These are phyloP conservation scores for Chrosomus eos DNA, from an alignment of 2,797 vertebrate species.

Conservation along the genomic window DNA sequence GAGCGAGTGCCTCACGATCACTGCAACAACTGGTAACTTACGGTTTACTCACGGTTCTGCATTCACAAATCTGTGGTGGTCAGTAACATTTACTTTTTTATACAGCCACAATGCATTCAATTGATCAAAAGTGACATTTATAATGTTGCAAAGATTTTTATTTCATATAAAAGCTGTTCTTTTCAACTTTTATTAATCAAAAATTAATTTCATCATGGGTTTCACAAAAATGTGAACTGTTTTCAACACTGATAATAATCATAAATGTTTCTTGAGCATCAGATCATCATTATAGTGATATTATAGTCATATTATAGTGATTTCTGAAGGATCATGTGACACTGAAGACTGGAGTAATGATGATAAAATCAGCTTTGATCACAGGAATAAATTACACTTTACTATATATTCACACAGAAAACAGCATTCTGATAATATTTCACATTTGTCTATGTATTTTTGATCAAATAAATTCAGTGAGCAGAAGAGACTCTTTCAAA, in stretches of 20 bases:
- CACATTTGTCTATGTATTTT: neutral
- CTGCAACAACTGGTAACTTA: conserved; percentile 89
- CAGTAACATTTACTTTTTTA: neutral
- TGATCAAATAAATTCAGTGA: neutral
- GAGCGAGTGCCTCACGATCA: conserved; percentile 64
- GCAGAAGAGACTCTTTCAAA: too few species aligned
- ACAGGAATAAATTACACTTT: neutral
- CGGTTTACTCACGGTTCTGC: too few species aligned
- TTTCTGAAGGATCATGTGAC: too few species aligned
- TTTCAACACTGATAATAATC: too few species aligned
- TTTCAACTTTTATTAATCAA: too few species aligned
- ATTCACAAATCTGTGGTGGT: neutral
- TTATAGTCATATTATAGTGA: too few species aligned
- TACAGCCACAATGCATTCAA: neutral
- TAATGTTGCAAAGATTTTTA: neutral
- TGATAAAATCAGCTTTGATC: too few species aligned
- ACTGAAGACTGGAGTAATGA: too few species aligned
- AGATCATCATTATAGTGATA: too few species aligned
- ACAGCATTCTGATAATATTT: neutral
- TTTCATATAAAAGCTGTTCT: neutral
- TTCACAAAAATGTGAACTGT: too few species aligned
- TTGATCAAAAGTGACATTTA: neutral
- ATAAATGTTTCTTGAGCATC: too few species aligned
- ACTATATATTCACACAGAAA: neutral
- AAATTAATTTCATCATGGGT: too few species aligned